Percentiles rank a stretch among this genome's conserved stretches.
Conservation (phyloP, 1,140 invertebrate genomes). For the Drosophila takahashii region DNA sequence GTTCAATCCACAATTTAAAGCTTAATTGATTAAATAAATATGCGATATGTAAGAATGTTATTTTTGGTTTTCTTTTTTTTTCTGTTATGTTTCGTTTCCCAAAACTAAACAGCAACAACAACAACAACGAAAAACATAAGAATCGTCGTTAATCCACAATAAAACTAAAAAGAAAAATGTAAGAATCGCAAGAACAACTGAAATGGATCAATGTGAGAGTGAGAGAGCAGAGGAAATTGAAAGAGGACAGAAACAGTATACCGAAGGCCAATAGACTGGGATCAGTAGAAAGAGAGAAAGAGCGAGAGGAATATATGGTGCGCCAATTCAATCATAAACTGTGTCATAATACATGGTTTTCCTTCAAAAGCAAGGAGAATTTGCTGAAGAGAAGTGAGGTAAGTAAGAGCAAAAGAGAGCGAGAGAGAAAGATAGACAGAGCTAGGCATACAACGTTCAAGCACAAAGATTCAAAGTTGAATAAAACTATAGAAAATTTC, state of each 20-base stretch:
- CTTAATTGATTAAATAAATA: constrained; percentile 29
- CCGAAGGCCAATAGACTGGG: constrained; percentile 2
- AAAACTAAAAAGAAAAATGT: constrained; percentile 23
- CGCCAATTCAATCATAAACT: constrained; percentile 12
- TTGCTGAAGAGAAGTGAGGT: constrained; percentile 1
- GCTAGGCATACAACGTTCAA: constrained; percentile 41
- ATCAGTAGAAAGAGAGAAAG: constrained; percentile 4
- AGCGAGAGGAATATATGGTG: constrained; percentile 16
- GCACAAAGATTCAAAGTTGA: constrained; percentile 31
- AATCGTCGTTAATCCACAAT: constrained; percentile 13
- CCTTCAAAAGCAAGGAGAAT: constrained; percentile 11
- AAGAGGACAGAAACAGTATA: not conserved
- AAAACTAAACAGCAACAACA: constrained; percentile 48
- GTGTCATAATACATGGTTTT: not conserved
- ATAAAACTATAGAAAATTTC: constrained; percentile 15
- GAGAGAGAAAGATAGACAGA: constrained; percentile 25
- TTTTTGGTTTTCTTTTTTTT: constrained; percentile 1
- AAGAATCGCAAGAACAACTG: constrained; percentile 31
- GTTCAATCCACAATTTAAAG: constrained; percentile 29
- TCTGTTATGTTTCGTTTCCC: constrained; percentile 23
- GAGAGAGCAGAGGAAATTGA: not conserved
- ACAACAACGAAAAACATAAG: constrained; percentile 39
- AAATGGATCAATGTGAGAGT: constrained; percentile 18
- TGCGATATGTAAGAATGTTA: constrained; percentile 4
- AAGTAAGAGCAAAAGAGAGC: constrained; percentile 3